Evolutionary conservation across 2,797 vertebrate species (phyloP).

Genomic region (Alectoris magna): DNA sequence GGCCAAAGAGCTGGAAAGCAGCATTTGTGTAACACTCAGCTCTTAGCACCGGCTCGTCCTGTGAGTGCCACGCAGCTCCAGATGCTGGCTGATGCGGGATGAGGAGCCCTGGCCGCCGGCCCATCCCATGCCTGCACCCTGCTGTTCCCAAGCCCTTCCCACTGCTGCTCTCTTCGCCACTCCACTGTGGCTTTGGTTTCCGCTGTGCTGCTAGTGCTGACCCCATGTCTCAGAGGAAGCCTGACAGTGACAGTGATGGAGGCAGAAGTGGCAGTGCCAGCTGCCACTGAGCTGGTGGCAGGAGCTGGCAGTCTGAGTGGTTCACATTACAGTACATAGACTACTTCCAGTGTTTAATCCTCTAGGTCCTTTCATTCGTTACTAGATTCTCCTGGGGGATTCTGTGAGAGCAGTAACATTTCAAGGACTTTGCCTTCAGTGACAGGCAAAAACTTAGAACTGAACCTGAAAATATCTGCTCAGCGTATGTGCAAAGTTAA

Average conservation of each 20-base stretch:
- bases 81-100: fast-evolving
- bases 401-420: not conserved
- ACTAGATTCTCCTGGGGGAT: not conserved
- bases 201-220: not conserved
- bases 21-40: not conserved
- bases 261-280: fast-evolving
- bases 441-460: not conserved
- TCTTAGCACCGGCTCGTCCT: not conserved
- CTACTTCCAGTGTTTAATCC: not conserved
- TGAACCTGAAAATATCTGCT: not conserved
- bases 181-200: fast-evolving
- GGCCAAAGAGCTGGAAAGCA: not conserved
- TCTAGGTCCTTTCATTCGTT: not conserved
- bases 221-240: fast-evolving
- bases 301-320: not conserved
- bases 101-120: fast-evolving
- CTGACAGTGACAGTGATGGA: not conserved
- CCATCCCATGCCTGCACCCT: fast-evolving
- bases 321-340: not conserved
- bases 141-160: fast-evolving
- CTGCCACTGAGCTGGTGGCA: not conserved
- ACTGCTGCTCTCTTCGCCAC: fast-evolving
- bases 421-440: not conserved
- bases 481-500: not conserved
- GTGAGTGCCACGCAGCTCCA: not conserved